Conservation (phyloP, 2,113 vertebrate genomes). For the Entelurus aequoreus region DNA sequence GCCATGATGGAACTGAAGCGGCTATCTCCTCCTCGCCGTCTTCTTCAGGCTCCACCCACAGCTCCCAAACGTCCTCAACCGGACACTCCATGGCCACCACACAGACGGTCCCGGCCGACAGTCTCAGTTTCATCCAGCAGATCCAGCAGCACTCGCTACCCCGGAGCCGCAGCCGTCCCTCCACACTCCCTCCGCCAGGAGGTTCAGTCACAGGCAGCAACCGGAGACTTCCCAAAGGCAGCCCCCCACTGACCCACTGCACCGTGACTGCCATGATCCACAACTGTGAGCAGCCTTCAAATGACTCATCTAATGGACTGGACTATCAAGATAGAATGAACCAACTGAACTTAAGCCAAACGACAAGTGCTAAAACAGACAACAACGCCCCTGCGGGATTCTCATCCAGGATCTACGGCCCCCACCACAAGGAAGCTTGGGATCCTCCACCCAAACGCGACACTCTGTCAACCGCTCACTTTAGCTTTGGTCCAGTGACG, state of each 20-base stretch:
- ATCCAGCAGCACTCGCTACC: constrained; percentile 77
- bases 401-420: constrained; percentile 53
- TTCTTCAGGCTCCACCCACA: constrained; percentile 67
- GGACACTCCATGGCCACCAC: constrained; percentile 71
- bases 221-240: constrained; percentile 44
- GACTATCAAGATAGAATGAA: constrained; percentile 57
- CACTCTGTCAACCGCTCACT: constrained; percentile 45
- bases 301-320: constrained; percentile 30
- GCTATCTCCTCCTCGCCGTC: constrained; percentile 58
- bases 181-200: constrained; percentile 59
- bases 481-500: constrained; percentile 30
- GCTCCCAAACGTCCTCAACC: constrained; percentile 71
- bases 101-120: constrained; percentile 74
- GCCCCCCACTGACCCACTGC: constrained; percentile 37
- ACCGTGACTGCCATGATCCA: constrained; percentile 50
- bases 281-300: constrained; percentile 44
- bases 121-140: constrained; percentile 74
- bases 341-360: constrained; percentile 41
- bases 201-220: constrained; percentile 55
- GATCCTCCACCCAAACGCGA: constrained; percentile 48
- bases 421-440: constrained; percentile 49
- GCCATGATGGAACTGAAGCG: constrained; percentile 35
- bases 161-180: constrained; percentile 69
- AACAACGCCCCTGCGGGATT: constrained; percentile 61
- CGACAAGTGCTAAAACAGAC: not conserved